Evolutionary conservation across 2,888 invertebrate species (phyloP).

Genomic region (Clivina fossor): DNA sequence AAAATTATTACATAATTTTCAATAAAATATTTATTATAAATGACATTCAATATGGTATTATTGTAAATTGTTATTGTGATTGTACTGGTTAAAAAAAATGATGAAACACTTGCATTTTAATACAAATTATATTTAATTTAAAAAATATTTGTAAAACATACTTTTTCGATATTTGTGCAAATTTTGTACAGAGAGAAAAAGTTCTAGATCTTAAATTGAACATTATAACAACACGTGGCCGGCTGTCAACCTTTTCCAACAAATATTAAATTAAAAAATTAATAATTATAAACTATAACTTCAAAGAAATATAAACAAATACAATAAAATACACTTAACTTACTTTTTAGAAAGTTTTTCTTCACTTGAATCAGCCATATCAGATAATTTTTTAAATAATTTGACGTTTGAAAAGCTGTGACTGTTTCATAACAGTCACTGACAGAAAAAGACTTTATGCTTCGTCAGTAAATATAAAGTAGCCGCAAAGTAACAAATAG

Average conservation of each 20-base stretch:
- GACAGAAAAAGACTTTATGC: conserved; percentile 11
- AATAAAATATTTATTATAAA: no score
- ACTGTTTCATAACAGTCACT: conserved; percentile 9
- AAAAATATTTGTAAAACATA: no score
- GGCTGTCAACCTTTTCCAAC: conserved; percentile 7
- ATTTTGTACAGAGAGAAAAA: conserved; percentile 34
- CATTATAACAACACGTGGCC: conserved; percentile 30
- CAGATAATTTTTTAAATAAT: conserved; percentile 11
- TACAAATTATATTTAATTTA: no score
- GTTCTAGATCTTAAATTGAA: conserved; percentile 24
- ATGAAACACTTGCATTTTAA: no score
- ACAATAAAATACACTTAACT: conserved; percentile 47
- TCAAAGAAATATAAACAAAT: no score
- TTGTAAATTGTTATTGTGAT: no score
- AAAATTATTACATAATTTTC: no score
- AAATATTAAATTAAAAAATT: conserved; percentile 18
- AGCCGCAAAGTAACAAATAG: not conserved
- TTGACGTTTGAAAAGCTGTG: conserved; percentile 24
- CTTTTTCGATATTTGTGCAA: conserved; percentile 45
- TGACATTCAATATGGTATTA: no score
- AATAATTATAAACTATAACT: no score
- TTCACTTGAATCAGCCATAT: conserved; percentile 60
- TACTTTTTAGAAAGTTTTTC: conserved; percentile 72
- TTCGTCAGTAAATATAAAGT: not conserved
- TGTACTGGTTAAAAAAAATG: no score